These are phyloP conservation scores for Catharus minimus DNA, from an alignment of 2,113 vertebrate genomes.

Conservation along the genomic window DNA sequence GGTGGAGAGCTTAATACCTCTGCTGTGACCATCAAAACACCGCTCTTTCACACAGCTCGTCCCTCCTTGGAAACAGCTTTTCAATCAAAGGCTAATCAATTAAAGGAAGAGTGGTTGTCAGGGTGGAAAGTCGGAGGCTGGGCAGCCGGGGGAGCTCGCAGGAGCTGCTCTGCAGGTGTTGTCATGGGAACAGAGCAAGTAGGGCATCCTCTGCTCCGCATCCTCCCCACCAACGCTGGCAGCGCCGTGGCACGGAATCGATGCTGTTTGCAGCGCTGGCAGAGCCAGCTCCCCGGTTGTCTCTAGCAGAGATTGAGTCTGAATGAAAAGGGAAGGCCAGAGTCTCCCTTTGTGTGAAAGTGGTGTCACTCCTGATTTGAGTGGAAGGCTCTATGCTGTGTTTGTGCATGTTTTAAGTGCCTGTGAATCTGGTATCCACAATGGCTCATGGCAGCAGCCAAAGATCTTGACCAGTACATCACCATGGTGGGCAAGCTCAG, in stretches of 20 bases:
- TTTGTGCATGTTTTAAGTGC: neutral
- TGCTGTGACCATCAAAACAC: neutral
- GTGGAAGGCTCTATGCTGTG: neutral
- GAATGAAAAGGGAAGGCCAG: neutral
- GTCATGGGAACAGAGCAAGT: conserved; percentile 67
- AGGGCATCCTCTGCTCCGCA: neutral
- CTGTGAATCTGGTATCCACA: neutral
- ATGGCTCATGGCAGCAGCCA: neutral
- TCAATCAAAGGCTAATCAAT: neutral
- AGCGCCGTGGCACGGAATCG: neutral
- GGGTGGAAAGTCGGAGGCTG: neutral
- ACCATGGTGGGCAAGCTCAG: neutral
- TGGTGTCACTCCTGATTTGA: neutral
- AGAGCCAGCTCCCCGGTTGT: neutral
- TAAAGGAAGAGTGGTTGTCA: neutral
- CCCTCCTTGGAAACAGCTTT: neutral
- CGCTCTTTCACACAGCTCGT: neutral
- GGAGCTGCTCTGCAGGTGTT: conserved; percentile 40
- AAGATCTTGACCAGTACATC: neutral
- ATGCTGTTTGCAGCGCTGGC: neutral
- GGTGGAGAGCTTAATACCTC: neutral
- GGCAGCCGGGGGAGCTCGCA: neutral
- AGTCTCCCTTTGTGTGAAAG: neutral
- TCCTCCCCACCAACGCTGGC: neutral
- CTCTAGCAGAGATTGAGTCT: neutral